Conservation (phyloP, 2,888 invertebrate species). For the Ephialtes manifestator region DNA sequence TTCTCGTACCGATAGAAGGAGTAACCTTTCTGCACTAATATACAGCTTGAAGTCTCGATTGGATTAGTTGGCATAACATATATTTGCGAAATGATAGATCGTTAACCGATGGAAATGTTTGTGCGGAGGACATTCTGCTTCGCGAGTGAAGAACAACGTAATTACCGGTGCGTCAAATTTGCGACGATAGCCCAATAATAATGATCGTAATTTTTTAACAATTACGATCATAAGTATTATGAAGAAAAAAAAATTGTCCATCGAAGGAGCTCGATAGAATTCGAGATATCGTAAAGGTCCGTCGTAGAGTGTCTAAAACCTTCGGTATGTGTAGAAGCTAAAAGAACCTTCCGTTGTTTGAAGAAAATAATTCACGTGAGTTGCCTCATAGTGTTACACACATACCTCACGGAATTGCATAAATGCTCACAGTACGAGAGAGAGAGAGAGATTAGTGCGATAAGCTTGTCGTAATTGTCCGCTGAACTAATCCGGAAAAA, state of each 20-base stretch:
- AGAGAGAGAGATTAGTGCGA: slow-evolving; percentile 53
- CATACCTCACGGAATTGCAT: slow-evolving; percentile 72
- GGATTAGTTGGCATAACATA: neutral
- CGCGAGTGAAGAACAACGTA: neutral
- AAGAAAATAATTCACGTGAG: slow-evolving; percentile 52
- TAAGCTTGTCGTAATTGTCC: slow-evolving; percentile 65
- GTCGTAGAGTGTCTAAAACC: slow-evolving; percentile 30
- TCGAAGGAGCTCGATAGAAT: slow-evolving; percentile 6
- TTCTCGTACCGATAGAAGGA: neutral
- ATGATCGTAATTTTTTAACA: neutral
- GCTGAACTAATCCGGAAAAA: slow-evolving; percentile 38
- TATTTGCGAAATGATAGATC: neutral
- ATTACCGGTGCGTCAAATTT: neutral
- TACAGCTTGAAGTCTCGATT: neutral
- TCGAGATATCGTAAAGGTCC: slow-evolving; percentile 37
- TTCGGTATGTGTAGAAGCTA: slow-evolving; percentile 44
- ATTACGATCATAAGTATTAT: neutral
- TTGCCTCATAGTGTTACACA: slow-evolving; percentile 62
- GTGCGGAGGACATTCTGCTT: neutral
- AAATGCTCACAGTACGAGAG: slow-evolving; percentile 64
- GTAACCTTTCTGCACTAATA: neutral
- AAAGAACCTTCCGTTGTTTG: slow-evolving; percentile 35
- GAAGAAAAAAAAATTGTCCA: neutral
- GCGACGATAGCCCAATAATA: neutral
- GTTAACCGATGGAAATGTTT: neutral